Evolutionary conservation across 1,140 invertebrate genomes (phyloP), one percentile per base, ranked within the genome.

Genomic region (Coptotermes formosanus): DNA sequence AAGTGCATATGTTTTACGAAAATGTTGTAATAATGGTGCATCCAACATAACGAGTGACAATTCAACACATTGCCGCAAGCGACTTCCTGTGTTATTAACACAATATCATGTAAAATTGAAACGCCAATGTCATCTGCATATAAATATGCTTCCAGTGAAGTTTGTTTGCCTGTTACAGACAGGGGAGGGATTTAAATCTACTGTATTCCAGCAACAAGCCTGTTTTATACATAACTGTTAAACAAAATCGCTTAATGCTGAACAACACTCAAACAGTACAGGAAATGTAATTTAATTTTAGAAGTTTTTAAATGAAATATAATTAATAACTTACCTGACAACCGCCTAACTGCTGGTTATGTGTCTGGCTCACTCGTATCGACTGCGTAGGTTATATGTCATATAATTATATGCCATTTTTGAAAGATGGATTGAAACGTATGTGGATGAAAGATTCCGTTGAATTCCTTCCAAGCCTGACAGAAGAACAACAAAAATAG

Each of bases 101-200:
- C 64, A 75, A 75, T 75, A 75, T 25, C 64, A 75, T 30, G 64
- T 30, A 75, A 75, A 64, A 75, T 75, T 75, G 8, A 75, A 75
- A n/a, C 30, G 64, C 64, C 64, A 75, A 75, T 75, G 64, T 75
- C 64, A 75, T 75, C 25, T 75, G 64, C 25, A 75, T 75, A 75
- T n/a, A 30, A 75, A 75, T 75, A 30, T 75, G 64, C n/a, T 75
- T 30, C 64, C 64, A 30, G 64, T 75, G 52, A 55, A 1, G 1
- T 75, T 75, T 75, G 64, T 75, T 75, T 75, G n/a, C n/a, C 4
- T 75, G 64, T 30, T 6, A 30, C 25, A 75, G 64, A 30, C 64
- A 75, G 64, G 59, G 8, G n/a, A 6, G 8, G 8, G 0, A 1
- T 64, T 21, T 19, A 64, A 64, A 75, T 75, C 25, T 14, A 25